Conservation (phyloP, 2,797 vertebrate genomes). For the Pseudocheirus occidentalis region DNA sequence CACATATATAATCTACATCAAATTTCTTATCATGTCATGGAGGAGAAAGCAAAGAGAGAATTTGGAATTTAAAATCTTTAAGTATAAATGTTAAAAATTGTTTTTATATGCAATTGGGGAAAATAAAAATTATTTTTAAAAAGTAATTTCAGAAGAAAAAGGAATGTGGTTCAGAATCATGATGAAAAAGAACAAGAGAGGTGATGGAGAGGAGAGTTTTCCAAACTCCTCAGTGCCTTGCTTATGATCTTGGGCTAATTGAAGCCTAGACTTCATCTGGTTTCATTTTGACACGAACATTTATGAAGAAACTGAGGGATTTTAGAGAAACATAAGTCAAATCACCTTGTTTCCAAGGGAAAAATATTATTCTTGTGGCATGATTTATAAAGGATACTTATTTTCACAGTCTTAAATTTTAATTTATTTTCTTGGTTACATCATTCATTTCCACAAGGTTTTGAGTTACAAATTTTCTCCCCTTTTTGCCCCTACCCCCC, state of each 20-base stretch:
- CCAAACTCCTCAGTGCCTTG: neutral
- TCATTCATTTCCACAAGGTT: too few species aligned
- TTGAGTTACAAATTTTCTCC: too few species aligned
- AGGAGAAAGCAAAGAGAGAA: neutral
- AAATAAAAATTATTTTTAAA: too few species aligned
- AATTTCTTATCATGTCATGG: neutral
- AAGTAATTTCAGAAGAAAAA: too few species aligned
- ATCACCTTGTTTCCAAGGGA: neutral
- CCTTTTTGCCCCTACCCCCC: too few species aligned
- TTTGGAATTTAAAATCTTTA: too few species aligned
- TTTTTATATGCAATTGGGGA: too few species aligned
- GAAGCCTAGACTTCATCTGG: neutral
- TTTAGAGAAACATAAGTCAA: neutral
- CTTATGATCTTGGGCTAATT: too few species aligned
- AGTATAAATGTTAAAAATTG: too few species aligned
- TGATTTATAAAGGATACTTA: neutral
- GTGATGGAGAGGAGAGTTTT: neutral
- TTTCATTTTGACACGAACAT: neutral
- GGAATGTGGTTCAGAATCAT: neutral
- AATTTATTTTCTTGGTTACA: too few species aligned
- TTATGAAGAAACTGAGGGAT: neutral
- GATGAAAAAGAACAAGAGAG: neutral
- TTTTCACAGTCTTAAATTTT: too few species aligned
- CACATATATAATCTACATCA: too few species aligned
- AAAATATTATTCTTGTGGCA: neutral